A percentile compares a stretch with the other conserved stretches of the same genome.
Evolutionary conservation across 1,140 invertebrate species (phyloP).

Genomic region (Tetramorium parvispinum): DNA sequence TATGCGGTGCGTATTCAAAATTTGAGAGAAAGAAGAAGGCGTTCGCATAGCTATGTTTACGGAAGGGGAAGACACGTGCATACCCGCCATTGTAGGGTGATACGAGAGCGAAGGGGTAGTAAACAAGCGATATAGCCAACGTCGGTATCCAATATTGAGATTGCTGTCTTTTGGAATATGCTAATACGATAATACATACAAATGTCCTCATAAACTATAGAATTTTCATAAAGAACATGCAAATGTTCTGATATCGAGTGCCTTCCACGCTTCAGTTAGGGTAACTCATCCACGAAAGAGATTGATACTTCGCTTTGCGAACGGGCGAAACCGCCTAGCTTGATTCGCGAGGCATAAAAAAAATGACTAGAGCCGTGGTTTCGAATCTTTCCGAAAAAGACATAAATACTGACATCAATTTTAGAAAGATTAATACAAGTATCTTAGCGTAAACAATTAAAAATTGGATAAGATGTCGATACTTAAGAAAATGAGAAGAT

Average conservation of each 20-base stretch:
- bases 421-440: background rate
- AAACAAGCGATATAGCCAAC: slow-evolving; percentile 83
- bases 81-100: slow-evolving; percentile 71
- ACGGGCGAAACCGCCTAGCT: slow-evolving; percentile 45
- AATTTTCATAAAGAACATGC: slow-evolving; percentile 86
- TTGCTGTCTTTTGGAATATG: slow-evolving; percentile 86
- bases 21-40: slow-evolving; percentile 74
- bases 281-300: slow-evolving; percentile 63
- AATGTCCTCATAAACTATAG: slow-evolving; percentile 86
- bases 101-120: slow-evolving; percentile 77
- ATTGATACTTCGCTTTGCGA: slow-evolving; percentile 69
- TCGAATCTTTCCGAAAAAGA: background rate
- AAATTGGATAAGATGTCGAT: background rate
- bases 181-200: slow-evolving; percentile 86
- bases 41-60: slow-evolving; percentile 69
- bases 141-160: slow-evolving; percentile 85
- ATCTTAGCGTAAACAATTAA: background rate
- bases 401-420: background rate
- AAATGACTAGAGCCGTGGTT: background rate
- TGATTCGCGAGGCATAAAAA: slow-evolving; percentile 59
- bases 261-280: slow-evolving; percentile 55
- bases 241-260: slow-evolving; percentile 85
- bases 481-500: background rate
- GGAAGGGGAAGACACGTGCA: slow-evolving; percentile 77
- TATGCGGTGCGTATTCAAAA: slow-evolving; percentile 63